These are phyloP conservation scores for Eufriesea mexicana DNA, from an alignment of 1,140 invertebrate genomes.

Conservation along the genomic window DNA sequence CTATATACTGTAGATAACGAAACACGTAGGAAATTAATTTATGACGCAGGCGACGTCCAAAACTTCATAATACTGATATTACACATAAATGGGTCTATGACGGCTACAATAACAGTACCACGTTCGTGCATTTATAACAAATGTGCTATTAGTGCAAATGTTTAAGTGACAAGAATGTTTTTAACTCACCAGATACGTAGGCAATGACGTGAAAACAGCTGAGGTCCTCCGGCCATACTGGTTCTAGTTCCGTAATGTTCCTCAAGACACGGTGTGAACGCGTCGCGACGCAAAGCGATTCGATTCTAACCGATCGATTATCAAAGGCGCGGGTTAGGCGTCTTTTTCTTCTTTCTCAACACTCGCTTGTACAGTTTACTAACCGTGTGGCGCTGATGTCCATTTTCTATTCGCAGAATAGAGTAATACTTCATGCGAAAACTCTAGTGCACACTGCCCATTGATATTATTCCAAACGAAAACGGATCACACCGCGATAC, in stretches of 20 bases:
- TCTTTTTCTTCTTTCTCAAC: slow-evolving; percentile 45
- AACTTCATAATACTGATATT: background rate
- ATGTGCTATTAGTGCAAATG: background rate
- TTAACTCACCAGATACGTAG: slow-evolving; percentile 75
- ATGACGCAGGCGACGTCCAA: background rate
- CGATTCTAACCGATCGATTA: slow-evolving; percentile 57
- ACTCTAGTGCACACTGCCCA: background rate
- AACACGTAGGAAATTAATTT: slow-evolving; percentile 18
- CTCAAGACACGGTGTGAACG: slow-evolving; percentile 49
- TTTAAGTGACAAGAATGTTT: slow-evolving; percentile 27
- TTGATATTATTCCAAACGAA: background rate
- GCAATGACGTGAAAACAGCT: slow-evolving; percentile 77
- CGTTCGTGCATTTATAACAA: background rate
- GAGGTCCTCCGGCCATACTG: slow-evolving; percentile 77
- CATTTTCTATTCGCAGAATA: background rate
- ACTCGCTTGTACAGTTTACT: slow-evolving; percentile 18
- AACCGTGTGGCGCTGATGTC: slow-evolving; percentile 18
- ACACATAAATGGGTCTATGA: background rate
- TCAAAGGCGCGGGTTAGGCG: slow-evolving; percentile 28
- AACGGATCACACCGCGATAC: background rate
- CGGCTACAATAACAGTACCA: background rate
- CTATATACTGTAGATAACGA: background rate
- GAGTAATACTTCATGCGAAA: background rate
- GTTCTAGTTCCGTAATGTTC: slow-evolving; percentile 64
- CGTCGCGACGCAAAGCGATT: slow-evolving; percentile 54